A percentile compares a stretch with the other conserved stretches of the same genome.
Evolutionary conservation across 2,113 vertebrate genomes (phyloP).

Genomic region (Hymenochirus boettgeri): DNA sequence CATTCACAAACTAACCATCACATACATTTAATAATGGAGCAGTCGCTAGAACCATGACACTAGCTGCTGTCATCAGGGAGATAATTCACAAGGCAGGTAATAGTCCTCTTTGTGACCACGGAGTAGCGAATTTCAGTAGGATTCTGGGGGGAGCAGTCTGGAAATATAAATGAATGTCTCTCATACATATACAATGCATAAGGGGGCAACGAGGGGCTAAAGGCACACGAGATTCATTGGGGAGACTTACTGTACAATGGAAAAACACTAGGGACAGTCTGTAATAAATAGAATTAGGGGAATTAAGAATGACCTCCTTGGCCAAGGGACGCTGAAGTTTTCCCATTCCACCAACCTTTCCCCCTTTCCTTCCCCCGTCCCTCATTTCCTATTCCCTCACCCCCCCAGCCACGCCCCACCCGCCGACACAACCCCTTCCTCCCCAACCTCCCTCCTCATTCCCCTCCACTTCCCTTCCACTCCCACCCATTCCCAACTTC

Average conservation of each 20-base stretch:
- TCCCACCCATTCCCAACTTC: too few relatives aligned
- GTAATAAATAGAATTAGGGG: neutral
- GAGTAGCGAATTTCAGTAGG: slow-evolving; percentile 71
- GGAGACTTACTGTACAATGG: too few relatives aligned
- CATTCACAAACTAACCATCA: slow-evolving; percentile 23
- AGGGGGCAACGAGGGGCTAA: neutral
- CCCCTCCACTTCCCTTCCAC: too few relatives aligned
- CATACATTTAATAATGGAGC: slow-evolving; percentile 92
- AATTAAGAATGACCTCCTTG: slow-evolving; percentile 69
- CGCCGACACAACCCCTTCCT: too few relatives aligned
- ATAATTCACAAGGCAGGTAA: slow-evolving; percentile 85
- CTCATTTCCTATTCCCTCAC: too few relatives aligned
- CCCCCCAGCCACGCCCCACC: too few relatives aligned
- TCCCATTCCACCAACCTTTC: too few relatives aligned
- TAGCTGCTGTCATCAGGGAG: slow-evolving; percentile 80
- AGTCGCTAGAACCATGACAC: slow-evolving; percentile 90
- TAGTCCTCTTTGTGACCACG: slow-evolving; percentile 85
- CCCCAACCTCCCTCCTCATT: too few relatives aligned
- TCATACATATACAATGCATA: neutral
- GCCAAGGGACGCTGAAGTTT: slow-evolving; percentile 82
- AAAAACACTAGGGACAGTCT: neutral
- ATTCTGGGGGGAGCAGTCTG: slow-evolving; percentile 75
- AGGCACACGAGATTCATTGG: neutral
- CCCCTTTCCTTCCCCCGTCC: too few relatives aligned
- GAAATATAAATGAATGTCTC: neutral